Evolutionary conservation across 2,113 vertebrate genomes (phyloP).

Genomic region (Channa maculata): DNA sequence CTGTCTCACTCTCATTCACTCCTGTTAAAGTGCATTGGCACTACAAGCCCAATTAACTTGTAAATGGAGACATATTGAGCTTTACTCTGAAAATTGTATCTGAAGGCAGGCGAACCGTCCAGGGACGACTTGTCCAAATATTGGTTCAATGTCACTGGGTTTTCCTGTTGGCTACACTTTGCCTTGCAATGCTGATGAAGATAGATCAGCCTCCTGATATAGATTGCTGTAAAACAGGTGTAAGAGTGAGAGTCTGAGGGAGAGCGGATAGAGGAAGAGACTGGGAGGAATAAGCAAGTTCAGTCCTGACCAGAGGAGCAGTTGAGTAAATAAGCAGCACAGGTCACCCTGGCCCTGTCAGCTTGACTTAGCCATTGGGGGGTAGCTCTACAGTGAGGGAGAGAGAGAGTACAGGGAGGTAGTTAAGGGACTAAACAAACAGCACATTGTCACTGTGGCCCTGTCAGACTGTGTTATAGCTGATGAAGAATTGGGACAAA

Average conservation of each 20-base stretch:
- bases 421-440: slow-evolving; percentile 54
- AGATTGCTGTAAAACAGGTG: slow-evolving; percentile 18
- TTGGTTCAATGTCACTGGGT: slow-evolving; percentile 36
- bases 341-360: slow-evolving; percentile 28
- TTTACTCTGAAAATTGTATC: not conserved
- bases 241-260: slow-evolving; percentile 3
- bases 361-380: slow-evolving; percentile 18
- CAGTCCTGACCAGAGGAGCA: slow-evolving; percentile 9
- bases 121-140: slow-evolving; percentile 18
- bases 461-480: slow-evolving; percentile 59
- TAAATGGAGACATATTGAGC: slow-evolving; percentile 23
- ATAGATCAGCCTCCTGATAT: slow-evolving; percentile 20
- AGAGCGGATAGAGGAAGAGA: not conserved
- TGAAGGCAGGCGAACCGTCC: slow-evolving; percentile 1
- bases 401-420: slow-evolving; percentile 20
- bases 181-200: slow-evolving; percentile 27
- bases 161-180: slow-evolving; percentile 11
- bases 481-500: slow-evolving; percentile 60
- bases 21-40: not conserved
- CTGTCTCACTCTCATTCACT: not conserved
- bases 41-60: slow-evolving; percentile 29
- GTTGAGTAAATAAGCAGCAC: slow-evolving; percentile 32
- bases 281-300: slow-evolving; percentile 5
- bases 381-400: slow-evolving; percentile 11
- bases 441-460: slow-evolving; percentile 59